Base-by-base conservation (phyloP, 2,888 invertebrate species). In the Coelogynopora nodosa region DNA sequence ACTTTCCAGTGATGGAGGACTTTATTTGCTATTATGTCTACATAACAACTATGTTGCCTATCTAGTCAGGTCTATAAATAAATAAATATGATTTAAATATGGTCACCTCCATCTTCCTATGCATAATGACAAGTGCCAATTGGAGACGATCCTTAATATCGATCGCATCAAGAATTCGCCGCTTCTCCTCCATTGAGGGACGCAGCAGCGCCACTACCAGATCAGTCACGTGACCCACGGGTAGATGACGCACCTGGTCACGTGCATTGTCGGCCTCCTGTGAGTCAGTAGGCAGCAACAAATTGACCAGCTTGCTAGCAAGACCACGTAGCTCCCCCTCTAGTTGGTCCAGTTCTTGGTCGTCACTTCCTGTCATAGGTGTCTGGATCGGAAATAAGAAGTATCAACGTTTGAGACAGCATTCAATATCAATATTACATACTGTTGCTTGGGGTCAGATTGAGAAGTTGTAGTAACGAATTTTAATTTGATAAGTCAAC, bases 81-180 rank as follows among this genome's bases (percentile, higher is more conserved):
- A n/a, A n/a, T n/a, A n/a, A n/a, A n/a, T n/a, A n/a, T n/a, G n/a
- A n/a, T n/a, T n/a, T n/a, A n/a, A n/a, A n/a, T n/a, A n/a, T n/a
- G n/a, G n/a, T n/a, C 87, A 92, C 92, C 90, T 92, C 92, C 87
- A 92, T 92, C 88, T 93, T 92, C 82, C 93, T 90, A 88, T 92
- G 90, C 18, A 93, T 89, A 23, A 93, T 89, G 0, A 92, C 74
- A 2, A 74, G 2, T 2, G 92, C 92, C 88, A 92, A 92, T 88
- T 91, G 91, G 88, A 93, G 92, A 81, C 93, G 89, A 86, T 93
- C 92, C 2, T 90, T 90, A 23, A 93, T 88, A 88, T 93, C 92
- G 26, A 93, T 90, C 26, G 93, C 92, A 90, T 93, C 92, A 82
- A 93, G 89, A 18, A 93, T 91, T 87, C 92, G 91, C 31, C 93